phyloP scores from a whole-genome alignment of 2,113 vertebrate species.

The Oncorhynchus tshawytscha region DNA sequence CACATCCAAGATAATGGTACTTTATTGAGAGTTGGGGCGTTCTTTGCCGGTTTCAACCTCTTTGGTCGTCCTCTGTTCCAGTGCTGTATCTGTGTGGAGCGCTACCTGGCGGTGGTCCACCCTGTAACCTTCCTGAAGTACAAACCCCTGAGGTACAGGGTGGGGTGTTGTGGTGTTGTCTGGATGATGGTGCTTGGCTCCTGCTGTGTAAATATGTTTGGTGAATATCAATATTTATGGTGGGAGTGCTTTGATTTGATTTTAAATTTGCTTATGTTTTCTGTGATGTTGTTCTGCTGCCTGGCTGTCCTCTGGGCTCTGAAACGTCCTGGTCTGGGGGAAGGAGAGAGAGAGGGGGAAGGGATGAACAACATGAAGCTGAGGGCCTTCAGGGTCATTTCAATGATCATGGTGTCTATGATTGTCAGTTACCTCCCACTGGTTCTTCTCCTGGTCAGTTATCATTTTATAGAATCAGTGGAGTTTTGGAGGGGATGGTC shows the following conservation, averaged over 20 bases:
- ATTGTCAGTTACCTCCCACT: neutral
- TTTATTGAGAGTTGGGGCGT: rapidly evolving
- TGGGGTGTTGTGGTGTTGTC: neutral
- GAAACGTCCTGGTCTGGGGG: neutral
- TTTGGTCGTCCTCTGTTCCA: conserved; percentile 6
- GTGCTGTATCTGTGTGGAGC: conserved; percentile 13
- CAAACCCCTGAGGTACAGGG: conserved; percentile 6
- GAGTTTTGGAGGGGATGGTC: rapidly evolving
- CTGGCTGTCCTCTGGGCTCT: neutral
- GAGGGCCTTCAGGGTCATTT: neutral
- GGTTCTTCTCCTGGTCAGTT: neutral
- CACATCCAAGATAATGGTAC: neutral
- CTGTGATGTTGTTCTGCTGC: conserved; percentile 4
- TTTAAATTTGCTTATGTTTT: neutral
- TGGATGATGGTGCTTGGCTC: neutral
- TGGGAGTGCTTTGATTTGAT: too few species aligned
- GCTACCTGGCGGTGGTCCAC: conserved; percentile 19
- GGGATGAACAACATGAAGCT: neutral
- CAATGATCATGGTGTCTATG: neutral
- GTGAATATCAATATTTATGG: too few species aligned
- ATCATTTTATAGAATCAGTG: neutral
- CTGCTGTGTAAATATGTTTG: neutral
- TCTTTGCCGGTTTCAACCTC: neutral
- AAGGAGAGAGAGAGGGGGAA: neutral
- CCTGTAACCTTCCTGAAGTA: conserved; percentile 16